Evolutionary conservation across 2,113 vertebrate genomes (phyloP).

Genomic region (Sceloporus undulatus): DNA sequence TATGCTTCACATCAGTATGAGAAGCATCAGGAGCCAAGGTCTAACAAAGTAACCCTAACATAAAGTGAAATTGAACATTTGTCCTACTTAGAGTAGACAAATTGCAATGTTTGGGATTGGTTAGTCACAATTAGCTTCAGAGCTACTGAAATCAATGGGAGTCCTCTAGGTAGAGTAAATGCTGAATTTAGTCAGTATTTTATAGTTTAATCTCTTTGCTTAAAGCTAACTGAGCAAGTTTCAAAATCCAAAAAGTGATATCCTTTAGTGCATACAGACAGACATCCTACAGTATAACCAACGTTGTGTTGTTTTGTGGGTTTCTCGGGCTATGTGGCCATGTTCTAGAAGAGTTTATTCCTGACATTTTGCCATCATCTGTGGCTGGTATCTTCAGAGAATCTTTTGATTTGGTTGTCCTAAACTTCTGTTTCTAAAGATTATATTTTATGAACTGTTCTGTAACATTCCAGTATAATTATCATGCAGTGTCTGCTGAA

Average conservation of each 20-base stretch:
- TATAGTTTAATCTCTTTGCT: neutral
- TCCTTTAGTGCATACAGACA: neutral
- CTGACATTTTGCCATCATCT: too few species aligned
- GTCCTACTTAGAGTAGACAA: too few species aligned
- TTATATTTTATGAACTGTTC: conserved; percentile 49
- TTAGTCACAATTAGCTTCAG: neutral
- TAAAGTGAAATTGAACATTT: too few species aligned
- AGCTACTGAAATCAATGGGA: neutral
- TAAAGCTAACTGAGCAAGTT: neutral
- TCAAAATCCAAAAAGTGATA: conserved; percentile 10
- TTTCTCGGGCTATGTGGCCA: too few species aligned
- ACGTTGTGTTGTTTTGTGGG: neutral
- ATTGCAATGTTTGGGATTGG: too few species aligned
- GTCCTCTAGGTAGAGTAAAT: neutral
- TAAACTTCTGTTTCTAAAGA: conserved; percentile 21
- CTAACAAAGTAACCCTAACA: too few species aligned
- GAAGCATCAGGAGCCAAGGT: too few species aligned
- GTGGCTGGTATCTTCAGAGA: too few species aligned
- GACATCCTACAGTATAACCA: neutral
- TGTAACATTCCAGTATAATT: conserved; percentile 8
- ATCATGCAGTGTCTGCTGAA: conserved; percentile 33
- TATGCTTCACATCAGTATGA: too few species aligned
- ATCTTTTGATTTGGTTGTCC: conserved; percentile 45
- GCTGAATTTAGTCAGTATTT: neutral
- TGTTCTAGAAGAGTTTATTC: too few species aligned